Conservation (phyloP, 2,113 vertebrate genomes). For the Telmatochromis sp. region DNA sequence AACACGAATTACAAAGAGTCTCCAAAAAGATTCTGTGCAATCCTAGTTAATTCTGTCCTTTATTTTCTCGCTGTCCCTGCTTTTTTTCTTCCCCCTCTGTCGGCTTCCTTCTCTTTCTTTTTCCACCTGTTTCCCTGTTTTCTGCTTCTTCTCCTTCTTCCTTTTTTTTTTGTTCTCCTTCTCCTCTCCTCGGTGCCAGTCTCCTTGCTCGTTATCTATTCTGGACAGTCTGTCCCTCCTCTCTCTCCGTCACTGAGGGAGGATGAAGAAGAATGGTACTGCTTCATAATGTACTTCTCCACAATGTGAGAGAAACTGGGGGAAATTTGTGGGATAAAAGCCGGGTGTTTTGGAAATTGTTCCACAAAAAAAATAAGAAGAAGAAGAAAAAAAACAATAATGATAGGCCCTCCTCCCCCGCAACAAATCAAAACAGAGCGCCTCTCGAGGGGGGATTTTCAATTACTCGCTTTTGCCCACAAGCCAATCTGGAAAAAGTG, state of each 20-base stretch:
- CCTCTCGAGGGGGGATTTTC: constrained; percentile 28
- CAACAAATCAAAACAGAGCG: constrained; percentile 28
- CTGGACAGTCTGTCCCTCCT: constrained; percentile 59
- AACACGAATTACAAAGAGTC: constrained; percentile 11
- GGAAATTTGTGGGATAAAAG: not conserved
- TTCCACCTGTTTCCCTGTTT: constrained; percentile 9
- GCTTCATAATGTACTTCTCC: constrained; percentile 55
- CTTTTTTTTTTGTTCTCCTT: not conserved
- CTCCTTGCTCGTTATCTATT: constrained; percentile 55
- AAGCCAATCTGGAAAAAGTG: constrained; percentile 41
- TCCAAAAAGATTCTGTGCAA: constrained; percentile 10
- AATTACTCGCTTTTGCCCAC: constrained; percentile 54
- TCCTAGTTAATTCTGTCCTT: constrained; percentile 12
- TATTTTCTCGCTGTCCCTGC: not conserved
- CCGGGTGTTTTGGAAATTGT: not conserved
- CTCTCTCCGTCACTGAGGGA: constrained; percentile 38
- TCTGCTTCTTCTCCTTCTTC: not conserved
- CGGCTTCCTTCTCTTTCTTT: not conserved
- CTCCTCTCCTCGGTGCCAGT: not conserved
- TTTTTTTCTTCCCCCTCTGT: not conserved
- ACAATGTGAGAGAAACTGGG: not conserved
- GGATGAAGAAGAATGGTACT: constrained; percentile 47
- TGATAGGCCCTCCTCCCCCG: not conserved
- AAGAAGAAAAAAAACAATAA: not conserved
- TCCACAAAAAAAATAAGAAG: not conserved